Base-by-base conservation (phyloP, 2,888 invertebrate genomes). In the Actias luna region DNA sequence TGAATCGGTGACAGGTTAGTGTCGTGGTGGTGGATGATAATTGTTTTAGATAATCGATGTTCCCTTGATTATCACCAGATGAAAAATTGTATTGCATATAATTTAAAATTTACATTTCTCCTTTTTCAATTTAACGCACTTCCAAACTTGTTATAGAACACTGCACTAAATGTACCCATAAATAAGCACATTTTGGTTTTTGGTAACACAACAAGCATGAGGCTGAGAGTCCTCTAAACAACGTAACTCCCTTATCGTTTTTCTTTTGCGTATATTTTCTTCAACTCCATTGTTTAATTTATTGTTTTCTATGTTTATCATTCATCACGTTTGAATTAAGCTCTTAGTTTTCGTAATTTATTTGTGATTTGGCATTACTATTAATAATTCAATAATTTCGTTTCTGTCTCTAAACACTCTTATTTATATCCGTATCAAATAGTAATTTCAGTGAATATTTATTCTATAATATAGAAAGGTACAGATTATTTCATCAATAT, bases 1-100 rank as follows among this genome's bases (percentile, higher is more conserved):
- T 89, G 90, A 86, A 76, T 85, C 91, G 73, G 92, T 89, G 91
- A 87, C 92, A 92, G 92, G 92, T 92, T 91, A 92, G 92, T 92
- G 90, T 90, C 91, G 90, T 89, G 72, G 77, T 74, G 83, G 87
- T 85, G 84, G 83, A 80, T 80, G 77, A 72, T 83, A 82, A 79
- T 77, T 85, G 84, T 84, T 72, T 77, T 83, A 83, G 78, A 81
- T 71, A 78, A 73, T 89, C 82, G 84, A 84, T 89, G 89, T 90
- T 81, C 82, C 83, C 85, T 84, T 71, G 64, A 80, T 71, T 74
- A 65, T 69, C 73, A 67, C 71, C 72, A 72, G 69, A 73, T 69
- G 72, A 71, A 70, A 74, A 76, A 74, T 77, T 80, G 71, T 69
- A 75, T 78, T 79, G 77, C 72, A 82, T 78, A 73, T 73, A 65